Evolutionary conservation across 2,113 vertebrate genomes (phyloP).

Genomic region (Hippolais icterina): DNA sequence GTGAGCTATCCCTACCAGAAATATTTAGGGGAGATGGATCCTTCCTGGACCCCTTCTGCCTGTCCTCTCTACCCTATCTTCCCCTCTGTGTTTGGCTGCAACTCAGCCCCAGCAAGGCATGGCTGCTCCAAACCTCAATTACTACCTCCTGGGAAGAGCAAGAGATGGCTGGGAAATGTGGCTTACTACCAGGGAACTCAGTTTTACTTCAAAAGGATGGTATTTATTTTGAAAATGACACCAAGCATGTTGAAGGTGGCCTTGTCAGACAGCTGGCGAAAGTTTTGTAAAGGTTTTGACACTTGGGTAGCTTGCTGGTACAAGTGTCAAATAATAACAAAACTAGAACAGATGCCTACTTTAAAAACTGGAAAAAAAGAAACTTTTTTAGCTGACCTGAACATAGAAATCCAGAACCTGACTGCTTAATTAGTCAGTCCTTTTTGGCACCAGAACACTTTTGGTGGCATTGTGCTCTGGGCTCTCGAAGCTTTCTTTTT

Average conservation of each 20-base stretch:
- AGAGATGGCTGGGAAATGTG: not conserved
- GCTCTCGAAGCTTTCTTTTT: not conserved
- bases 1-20: not conserved
- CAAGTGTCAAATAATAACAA: not conserved
- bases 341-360: not conserved
- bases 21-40: not conserved
- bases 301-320: not conserved
- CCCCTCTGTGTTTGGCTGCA: not conserved
- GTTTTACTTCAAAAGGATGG: not conserved
- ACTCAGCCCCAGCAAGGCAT: not conserved
- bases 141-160: not conserved
- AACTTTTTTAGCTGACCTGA: not conserved
- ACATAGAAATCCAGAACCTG: not conserved
- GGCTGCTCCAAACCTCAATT: not conserved
- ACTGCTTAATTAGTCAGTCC: not conserved
- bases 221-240: constrained; percentile 53
- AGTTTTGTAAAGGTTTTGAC: not conserved
- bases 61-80: not conserved
- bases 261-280: not conserved
- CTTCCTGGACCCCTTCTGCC: not conserved
- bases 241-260: not conserved
- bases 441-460: not conserved
- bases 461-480: not conserved
- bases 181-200: not conserved
- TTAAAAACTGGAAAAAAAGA: not conserved